A percentile compares a stretch with the other conserved stretches of the same genome.
These are phyloP conservation scores for Eptesicus fuscus DNA, from an alignment of 2,113 vertebrate genomes.

Conservation along the genomic window DNA sequence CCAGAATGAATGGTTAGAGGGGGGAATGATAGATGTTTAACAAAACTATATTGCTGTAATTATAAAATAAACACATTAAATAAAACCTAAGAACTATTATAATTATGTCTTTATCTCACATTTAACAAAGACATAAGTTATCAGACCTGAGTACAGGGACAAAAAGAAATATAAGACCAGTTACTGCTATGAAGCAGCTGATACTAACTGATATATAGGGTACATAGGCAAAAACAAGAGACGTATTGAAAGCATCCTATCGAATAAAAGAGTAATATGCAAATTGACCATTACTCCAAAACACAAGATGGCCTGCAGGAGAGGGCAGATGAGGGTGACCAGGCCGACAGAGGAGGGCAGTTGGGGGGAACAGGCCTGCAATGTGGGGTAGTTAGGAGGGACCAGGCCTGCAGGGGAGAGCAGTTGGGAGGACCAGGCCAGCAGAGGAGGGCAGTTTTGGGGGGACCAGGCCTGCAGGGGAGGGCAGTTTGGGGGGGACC, in stretches of 20 bases:
- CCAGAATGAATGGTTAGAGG: neutral
- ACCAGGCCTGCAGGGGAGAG: no score
- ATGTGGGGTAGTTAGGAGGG: no score
- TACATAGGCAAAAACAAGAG: neutral
- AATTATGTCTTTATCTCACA: neutral
- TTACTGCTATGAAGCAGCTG: neutral
- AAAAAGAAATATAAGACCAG: neutral
- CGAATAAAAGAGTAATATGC: no score
- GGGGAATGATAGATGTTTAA: neutral
- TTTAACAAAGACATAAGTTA: neutral
- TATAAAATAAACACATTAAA: neutral
- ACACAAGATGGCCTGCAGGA: no score
- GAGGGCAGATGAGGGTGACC: no score
- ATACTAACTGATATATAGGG: neutral
- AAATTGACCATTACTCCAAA: no score
- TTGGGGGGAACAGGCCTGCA: no score
- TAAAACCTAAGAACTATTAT: neutral
- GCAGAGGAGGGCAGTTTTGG: no score
- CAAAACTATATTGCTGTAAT: neutral
- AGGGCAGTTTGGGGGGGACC: no score
- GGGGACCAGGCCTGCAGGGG: no score
- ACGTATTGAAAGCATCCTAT: neutral
- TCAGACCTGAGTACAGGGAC: neutral
- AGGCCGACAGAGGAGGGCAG: no score
- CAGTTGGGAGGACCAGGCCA: no score